Percentiles rank a stretch among this genome's conserved stretches.
Evolutionary conservation across 2,797 vertebrate genomes (phyloP).

Genomic region (Ctenopoma kingsleyae): DNA sequence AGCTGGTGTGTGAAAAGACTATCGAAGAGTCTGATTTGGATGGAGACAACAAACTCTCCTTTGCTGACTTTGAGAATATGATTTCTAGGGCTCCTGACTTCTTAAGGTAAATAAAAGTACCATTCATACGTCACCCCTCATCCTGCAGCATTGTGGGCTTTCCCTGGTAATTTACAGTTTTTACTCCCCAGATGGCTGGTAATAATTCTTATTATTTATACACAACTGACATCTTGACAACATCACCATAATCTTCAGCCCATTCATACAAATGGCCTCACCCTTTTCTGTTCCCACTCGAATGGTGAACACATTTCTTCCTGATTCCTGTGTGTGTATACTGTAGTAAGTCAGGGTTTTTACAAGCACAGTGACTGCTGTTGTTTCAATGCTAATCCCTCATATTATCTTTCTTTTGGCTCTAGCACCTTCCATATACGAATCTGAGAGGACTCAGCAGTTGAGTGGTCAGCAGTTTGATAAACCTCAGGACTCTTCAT

Average conservation of each 20-base stretch:
- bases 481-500: slow-evolving; percentile 40
- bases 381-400: slow-evolving; percentile 17
- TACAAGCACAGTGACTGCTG: background rate
- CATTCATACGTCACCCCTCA: background rate
- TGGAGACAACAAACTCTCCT: slow-evolving; percentile 94
- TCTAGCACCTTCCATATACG: slow-evolving; percentile 97
- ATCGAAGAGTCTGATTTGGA: slow-evolving; percentile 98
- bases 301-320: slow-evolving; percentile 10
- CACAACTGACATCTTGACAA: slow-evolving; percentile 21
- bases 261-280: slow-evolving; percentile 38
- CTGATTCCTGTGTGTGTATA: background rate
- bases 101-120: slow-evolving; percentile 88
- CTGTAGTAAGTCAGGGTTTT: background rate
- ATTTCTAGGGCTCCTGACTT: slow-evolving; percentile 98
- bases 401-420: slow-evolving; percentile 42
- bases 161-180: slow-evolving; percentile 1
- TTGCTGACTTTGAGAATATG: slow-evolving; percentile 98
- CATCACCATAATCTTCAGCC: slow-evolving; percentile 22
- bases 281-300: background rate
- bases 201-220: slow-evolving; percentile 35
- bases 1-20: slow-evolving; percentile 94
- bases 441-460: slow-evolving; percentile 86
- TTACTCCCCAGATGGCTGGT: slow-evolving; percentile 27
- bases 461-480: slow-evolving; percentile 24
- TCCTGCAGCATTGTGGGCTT: background rate